Evolutionary conservation across 2,888 invertebrate species (phyloP).

Genomic region (Ommatoiulus sabulosus): DNA sequence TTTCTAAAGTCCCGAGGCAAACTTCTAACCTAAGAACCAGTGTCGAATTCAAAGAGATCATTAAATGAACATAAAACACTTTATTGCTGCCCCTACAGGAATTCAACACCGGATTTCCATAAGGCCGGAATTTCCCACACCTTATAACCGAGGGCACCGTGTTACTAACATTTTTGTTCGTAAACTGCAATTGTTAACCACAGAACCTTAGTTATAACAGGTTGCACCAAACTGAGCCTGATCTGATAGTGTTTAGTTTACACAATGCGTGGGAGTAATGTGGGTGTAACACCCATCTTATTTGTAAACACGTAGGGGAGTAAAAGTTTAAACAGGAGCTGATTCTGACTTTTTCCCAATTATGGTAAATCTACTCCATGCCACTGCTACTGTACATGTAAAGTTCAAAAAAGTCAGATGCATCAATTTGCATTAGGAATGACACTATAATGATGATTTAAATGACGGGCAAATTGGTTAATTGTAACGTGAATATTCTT

Average conservation of each 20-base stretch:
- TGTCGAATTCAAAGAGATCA: slow-evolving; percentile 27
- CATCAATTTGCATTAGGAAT: neutral
- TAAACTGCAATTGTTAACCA: too few relatives aligned
- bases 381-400: too few relatives aligned
- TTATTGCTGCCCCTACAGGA: slow-evolving; percentile 13
- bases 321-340: neutral
- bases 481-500: neutral
- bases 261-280: neutral
- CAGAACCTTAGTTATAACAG: neutral
- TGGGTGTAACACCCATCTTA: neutral
- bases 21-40: neutral
- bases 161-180: neutral
- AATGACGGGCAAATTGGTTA: neutral
- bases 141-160: neutral
- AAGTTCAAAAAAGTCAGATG: too few relatives aligned
- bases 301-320: neutral
- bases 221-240: neutral
- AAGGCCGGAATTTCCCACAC: neutral
- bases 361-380: too few relatives aligned
- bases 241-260: neutral
- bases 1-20: neutral
- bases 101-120: neutral
- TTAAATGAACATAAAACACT: slow-evolving; percentile 2
- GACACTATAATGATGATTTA: neutral
- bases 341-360: neutral